Percentiles rank a stretch among this genome's conserved stretches.
phyloP scores from a whole-genome alignment of 1,140 invertebrate genomes.

The Bactericera cockerelli region DNA sequence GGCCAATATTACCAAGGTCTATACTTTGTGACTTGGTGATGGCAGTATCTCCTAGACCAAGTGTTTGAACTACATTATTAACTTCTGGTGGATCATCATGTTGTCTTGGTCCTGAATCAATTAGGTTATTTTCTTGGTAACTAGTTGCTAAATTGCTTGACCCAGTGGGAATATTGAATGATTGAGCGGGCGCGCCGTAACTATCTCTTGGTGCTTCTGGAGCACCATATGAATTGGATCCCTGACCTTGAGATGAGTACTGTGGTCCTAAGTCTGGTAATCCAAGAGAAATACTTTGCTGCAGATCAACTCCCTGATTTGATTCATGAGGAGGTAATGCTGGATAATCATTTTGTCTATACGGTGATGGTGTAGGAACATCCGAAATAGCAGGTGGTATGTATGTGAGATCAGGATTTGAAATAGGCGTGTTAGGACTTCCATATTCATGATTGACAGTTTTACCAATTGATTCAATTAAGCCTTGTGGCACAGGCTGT shows the following conservation, averaged over 20 bases:
- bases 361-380: constrained; percentile 22
- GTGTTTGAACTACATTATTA: constrained; percentile 18
- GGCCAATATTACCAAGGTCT: constrained; percentile 10
- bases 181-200: background rate
- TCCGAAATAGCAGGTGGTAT: constrained; percentile 45
- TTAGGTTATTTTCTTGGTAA: background rate
- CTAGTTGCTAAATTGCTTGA: background rate
- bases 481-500: constrained; percentile 45
- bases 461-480: constrained; percentile 38
- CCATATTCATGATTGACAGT: constrained; percentile 34
- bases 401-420: constrained; percentile 32
- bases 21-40: constrained; percentile 17
- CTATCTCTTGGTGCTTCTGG: constrained; percentile 12
- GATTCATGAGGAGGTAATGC: background rate
- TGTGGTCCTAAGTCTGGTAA: background rate
- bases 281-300: background rate
- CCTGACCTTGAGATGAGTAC: constrained; percentile 5
- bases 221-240: constrained; percentile 10
- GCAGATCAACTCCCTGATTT: background rate
- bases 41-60: constrained; percentile 18
- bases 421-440: constrained; percentile 15
- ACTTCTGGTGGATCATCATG: constrained; percentile 15
- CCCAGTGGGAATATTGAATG: background rate
- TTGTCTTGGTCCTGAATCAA: background rate
- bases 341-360: constrained; percentile 1